Conservation (phyloP, 2,888 invertebrate genomes). For the Maniola hyperantus region DNA sequence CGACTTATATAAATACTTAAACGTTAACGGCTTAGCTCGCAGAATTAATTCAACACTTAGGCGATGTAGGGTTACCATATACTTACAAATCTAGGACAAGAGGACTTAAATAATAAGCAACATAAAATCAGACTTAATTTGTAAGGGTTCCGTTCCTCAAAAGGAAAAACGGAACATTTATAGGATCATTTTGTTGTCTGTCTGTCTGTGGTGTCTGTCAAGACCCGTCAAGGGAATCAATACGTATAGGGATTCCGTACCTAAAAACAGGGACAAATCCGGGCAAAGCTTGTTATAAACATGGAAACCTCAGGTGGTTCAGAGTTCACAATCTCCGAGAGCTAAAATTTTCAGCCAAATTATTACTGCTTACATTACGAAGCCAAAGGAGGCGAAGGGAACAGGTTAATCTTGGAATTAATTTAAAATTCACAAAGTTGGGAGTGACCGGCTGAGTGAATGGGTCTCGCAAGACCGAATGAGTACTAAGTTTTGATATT, state of each 20-base stretch:
- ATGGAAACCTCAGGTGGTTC: constrained; percentile 27
- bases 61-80: background rate
- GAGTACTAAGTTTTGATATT: constrained; percentile 40
- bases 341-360: constrained; percentile 35
- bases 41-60: constrained; percentile 31
- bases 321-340: constrained; percentile 34
- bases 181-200: no score
- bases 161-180: no score
- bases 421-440: constrained; percentile 51
- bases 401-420: constrained; percentile 42
- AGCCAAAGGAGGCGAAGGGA: constrained; percentile 28
- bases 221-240: no score
- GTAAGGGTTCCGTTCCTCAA: accelerated
- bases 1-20: constrained; percentile 28
- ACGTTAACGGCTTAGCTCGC: constrained; percentile 27
- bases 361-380: constrained; percentile 28
- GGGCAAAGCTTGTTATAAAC: background rate
- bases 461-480: constrained; percentile 51
- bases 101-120: background rate
- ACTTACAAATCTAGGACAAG: background rate
- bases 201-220: no score
- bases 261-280: background rate
- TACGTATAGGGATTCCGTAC: no score
- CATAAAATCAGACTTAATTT: background rate
- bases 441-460: constrained; percentile 55